Conservation (phyloP, 2,797 vertebrate species). For the Oryzias sinensis region DNA sequence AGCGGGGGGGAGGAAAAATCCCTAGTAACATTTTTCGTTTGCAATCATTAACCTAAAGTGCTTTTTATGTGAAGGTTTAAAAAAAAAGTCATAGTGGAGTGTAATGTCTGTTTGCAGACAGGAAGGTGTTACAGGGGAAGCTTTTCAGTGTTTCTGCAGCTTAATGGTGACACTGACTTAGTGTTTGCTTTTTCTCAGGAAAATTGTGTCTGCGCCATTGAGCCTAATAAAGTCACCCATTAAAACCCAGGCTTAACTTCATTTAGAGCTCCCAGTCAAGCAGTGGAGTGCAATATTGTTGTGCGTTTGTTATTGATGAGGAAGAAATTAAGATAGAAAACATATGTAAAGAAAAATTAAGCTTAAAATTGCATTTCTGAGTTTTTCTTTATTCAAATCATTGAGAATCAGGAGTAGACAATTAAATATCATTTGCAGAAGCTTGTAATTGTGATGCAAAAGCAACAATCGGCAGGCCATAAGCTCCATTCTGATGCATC, state of each 20-base stretch:
- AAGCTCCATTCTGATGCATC: no score
- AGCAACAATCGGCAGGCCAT: no score
- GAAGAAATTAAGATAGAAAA: no score
- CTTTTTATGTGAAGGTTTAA: constrained; percentile 21
- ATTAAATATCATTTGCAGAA: no score
- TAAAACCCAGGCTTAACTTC: constrained; percentile 33
- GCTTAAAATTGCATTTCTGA: no score
- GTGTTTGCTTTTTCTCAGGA: constrained; percentile 32
- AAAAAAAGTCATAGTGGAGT: constrained; percentile 7
- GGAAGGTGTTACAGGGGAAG: constrained; percentile 15
- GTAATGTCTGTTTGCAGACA: constrained; percentile 23
- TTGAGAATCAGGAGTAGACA: no score
- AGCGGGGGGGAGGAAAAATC: constrained; percentile 8
- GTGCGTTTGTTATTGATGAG: constrained; percentile 6
- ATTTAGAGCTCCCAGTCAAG: constrained; percentile 19
- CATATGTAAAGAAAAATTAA: no score
- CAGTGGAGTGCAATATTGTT: not conserved
- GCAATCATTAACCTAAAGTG: constrained; percentile 17
- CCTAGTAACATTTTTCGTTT: not conserved
- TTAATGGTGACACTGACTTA: constrained; percentile 13
- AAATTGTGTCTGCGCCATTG: constrained; percentile 30
- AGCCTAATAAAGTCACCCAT: constrained; percentile 28
- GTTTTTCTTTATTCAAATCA: no score
- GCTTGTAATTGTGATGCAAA: no score
- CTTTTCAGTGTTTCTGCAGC: constrained; percentile 31